Conservation (phyloP, 2,888 invertebrate genomes). For the Nematopogon swammerdamellus region DNA sequence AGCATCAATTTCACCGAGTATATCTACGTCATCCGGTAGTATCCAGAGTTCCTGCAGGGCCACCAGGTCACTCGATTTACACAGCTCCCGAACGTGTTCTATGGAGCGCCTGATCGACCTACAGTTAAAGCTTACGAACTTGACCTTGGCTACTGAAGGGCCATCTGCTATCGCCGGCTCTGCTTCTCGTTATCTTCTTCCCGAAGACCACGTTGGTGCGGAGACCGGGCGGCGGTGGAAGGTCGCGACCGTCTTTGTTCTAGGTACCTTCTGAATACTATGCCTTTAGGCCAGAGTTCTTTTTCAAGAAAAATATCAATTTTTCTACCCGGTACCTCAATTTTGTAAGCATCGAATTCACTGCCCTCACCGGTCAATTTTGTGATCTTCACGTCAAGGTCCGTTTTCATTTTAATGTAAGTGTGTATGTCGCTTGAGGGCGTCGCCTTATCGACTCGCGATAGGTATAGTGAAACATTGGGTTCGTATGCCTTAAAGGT, state of each 20-base stretch:
- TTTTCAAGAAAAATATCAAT: not conserved
- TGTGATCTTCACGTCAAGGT: too few relatives aligned
- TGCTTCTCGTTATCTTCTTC: not conserved
- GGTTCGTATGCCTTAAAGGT: too few relatives aligned
- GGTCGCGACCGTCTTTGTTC: not conserved
- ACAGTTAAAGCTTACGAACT: constrained; percentile 2
- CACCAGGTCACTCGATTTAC: not conserved
- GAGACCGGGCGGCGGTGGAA: too few relatives aligned
- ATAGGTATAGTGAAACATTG: not conserved
- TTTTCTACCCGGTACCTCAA: constrained; percentile 1
- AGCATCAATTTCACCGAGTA: constrained; percentile 8
- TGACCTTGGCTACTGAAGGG: not conserved
- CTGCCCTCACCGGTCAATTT: not conserved
- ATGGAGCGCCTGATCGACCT: not conserved
- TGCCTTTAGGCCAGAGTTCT: constrained; percentile 2
- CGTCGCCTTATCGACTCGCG: not conserved
- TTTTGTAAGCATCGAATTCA: not conserved
- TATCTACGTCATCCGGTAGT: not conserved
- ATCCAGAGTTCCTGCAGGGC: not conserved
- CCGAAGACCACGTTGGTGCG: not conserved
- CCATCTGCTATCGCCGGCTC: not conserved
- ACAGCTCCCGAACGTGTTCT: not conserved
- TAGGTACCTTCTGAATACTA: constrained; percentile 1
- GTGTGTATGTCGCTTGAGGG: not conserved
- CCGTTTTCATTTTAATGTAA: too few relatives aligned